Evolutionary conservation across 1,140 invertebrate species (phyloP).

Genomic region (Lethrus apterus): DNA sequence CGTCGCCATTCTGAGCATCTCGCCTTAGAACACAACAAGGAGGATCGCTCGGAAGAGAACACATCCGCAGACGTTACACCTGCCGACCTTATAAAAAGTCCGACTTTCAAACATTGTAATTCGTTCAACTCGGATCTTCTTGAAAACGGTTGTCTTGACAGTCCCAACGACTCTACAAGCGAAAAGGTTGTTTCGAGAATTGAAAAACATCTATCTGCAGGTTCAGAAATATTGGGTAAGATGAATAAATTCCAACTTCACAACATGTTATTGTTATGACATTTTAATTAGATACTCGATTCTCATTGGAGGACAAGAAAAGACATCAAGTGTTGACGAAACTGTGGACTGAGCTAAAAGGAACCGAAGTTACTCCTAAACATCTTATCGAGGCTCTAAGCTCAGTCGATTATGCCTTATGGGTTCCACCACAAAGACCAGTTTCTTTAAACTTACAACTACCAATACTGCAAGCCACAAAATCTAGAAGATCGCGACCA

Average conservation of each 20-base stretch:
- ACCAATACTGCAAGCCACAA: conserved; percentile 45
- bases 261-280: too few species aligned
- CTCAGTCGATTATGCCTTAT: conserved; percentile 53
- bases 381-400: conserved; percentile 49
- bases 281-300: conserved; percentile 38
- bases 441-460: conserved; percentile 58
- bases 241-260: too few species aligned
- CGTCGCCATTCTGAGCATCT: conserved; percentile 16
- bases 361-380: conserved; percentile 50
- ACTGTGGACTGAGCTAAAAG: conserved; percentile 53
- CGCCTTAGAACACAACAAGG: conserved; percentile 19
- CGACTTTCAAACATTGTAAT: conserved; percentile 36
- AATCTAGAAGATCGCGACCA: conserved; percentile 37
- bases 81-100: conserved; percentile 20
- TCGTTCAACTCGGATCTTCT: conserved; percentile 39
- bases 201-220: conserved; percentile 37
- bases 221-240: conserved; percentile 30
- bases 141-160: conserved; percentile 24
- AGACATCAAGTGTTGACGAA: conserved; percentile 52
- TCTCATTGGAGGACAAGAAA: conserved; percentile 51
- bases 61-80: conserved; percentile 26
- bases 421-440: conserved; percentile 55
- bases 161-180: conserved; percentile 22
- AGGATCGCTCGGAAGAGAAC: conserved; percentile 16
- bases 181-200: conserved; percentile 19